A percentile compares a stretch with the other conserved stretches of the same genome.
Conservation (phyloP, 2,888 invertebrate genomes). For the Loripinus fragilis region DNA sequence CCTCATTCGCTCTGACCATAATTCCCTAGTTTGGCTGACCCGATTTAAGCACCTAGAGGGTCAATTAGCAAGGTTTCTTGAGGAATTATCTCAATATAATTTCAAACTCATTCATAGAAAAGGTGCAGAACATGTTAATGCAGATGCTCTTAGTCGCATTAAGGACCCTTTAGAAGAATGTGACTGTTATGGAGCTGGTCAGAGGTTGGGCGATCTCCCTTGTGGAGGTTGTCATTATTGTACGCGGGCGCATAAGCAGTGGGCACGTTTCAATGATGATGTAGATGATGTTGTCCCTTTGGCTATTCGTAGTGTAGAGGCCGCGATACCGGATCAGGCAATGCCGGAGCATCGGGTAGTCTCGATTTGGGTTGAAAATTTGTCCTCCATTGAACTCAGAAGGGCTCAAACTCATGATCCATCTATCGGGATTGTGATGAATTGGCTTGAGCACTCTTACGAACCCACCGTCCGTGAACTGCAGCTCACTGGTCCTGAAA, state of each 20-base stretch:
- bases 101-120: slow-evolving; percentile 37
- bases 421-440: too few species aligned
- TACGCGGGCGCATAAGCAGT: slow-evolving; percentile 14
- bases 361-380: too few species aligned
- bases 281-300: slow-evolving; percentile 28
- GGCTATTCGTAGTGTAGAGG: neutral
- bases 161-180: neutral
- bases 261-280: slow-evolving; percentile 17
- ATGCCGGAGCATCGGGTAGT: too few species aligned
- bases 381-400: too few species aligned
- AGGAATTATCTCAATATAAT: slow-evolving; percentile 7
- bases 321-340: too few species aligned
- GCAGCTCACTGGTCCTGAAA: neutral
- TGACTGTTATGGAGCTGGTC: too few species aligned
- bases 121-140: slow-evolving; percentile 40
- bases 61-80: slow-evolving; percentile 12
- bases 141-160: slow-evolving; percentile 33
- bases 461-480: neutral
- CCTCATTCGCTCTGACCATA: slow-evolving; percentile 42
- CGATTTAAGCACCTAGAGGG: too few species aligned
- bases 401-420: too few species aligned
- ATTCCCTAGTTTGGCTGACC: too few species aligned
- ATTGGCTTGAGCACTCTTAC: neutral
- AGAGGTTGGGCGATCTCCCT: too few species aligned
- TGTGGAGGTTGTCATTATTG: slow-evolving; percentile 39